Evolutionary conservation across 2,797 vertebrate genomes (phyloP).

Genomic region (Agapornis canus): DNA sequence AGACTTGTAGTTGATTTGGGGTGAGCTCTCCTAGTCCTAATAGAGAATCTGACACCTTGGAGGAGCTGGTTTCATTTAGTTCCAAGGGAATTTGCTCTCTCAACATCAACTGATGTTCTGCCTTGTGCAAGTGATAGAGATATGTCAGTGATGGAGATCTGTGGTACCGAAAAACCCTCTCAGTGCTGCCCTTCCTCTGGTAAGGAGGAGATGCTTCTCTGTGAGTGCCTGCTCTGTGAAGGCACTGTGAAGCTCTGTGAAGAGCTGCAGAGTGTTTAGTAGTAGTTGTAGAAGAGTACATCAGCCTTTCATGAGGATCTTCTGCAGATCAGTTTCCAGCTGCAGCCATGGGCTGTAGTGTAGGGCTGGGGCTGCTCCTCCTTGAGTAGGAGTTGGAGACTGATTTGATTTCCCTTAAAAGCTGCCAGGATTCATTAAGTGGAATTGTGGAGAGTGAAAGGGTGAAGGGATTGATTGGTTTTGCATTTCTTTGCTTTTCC

Average conservation of each 20-base stretch:
- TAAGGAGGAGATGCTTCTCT: neutral
- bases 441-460: neutral
- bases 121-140: neutral
- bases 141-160: neutral
- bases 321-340: too few relatives aligned
- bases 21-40: neutral
- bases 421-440: neutral
- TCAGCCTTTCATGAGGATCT: neutral
- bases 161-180: neutral
- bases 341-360: accelerated
- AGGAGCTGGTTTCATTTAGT: neutral
- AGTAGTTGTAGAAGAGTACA: too few relatives aligned
- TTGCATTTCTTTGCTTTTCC: neutral
- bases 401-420: neutral
- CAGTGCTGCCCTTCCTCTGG: neutral
- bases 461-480: neutral
- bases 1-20: neutral
- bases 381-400: neutral
- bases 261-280: neutral
- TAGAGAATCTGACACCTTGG: neutral
- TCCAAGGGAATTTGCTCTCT: neutral
- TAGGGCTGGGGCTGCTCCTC: neutral
- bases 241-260: too few relatives aligned
- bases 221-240: neutral
- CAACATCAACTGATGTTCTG: neutral